phyloP scores from a whole-genome alignment of 2,888 invertebrate genomes.

The Pherbina coryleti region DNA sequence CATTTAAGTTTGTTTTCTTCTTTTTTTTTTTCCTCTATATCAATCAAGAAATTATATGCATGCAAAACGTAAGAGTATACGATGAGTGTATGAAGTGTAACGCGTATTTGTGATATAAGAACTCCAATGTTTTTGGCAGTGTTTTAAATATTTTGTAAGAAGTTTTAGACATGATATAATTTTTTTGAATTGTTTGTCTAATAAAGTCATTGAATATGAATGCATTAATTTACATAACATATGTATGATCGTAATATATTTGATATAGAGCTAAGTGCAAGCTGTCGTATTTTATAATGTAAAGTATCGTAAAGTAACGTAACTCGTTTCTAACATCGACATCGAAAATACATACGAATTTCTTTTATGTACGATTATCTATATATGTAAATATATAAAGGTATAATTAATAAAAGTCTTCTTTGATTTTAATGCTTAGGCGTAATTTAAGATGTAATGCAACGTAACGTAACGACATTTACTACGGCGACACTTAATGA shows the following conservation, averaged over 20 bases:
- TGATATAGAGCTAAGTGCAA: not conserved
- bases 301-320: not conserved
- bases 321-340: conserved; percentile 21
- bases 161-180: not conserved
- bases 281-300: not conserved
- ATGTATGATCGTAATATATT: not conserved
- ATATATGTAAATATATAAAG: conserved; percentile 1
- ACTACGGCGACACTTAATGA: conserved; percentile 8
- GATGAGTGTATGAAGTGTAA: too few species aligned
- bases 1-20: too few species aligned
- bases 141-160: not conserved
- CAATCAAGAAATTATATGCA: too few species aligned
- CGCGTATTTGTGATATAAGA: too few species aligned
- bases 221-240: not conserved
- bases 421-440: conserved; percentile 23
- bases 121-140: conserved; percentile 2
- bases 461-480: conserved; percentile 12
- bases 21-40: too few species aligned
- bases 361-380: not conserved
- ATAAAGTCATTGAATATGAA: not conserved
- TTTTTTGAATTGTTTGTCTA: too few species aligned
- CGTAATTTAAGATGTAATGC: not conserved
- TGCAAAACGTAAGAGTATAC: too few species aligned
- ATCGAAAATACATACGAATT: not conserved
- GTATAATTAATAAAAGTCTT: conserved; percentile 22